These are phyloP conservation scores for Sebastolobus altivelis DNA, from an alignment of 2,797 vertebrate genomes.

Conservation along the genomic window DNA sequence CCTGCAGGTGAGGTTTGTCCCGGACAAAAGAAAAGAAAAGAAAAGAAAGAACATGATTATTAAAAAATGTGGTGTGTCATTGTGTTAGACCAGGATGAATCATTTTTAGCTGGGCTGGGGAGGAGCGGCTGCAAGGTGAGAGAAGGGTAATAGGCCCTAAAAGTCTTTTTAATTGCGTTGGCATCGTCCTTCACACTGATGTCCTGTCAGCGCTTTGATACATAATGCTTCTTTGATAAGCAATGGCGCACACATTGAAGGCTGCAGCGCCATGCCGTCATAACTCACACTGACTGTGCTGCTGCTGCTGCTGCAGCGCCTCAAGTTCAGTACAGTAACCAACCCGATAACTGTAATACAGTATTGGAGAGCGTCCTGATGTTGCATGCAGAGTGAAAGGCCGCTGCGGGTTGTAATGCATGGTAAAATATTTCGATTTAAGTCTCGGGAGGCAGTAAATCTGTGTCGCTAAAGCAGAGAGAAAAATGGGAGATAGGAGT, in stretches of 20 bases:
- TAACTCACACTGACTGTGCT: conserved; percentile 47
- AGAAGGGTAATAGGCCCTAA: conserved; percentile 63
- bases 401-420: conserved; percentile 2
- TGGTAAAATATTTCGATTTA: background rate
- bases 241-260: conserved; percentile 38
- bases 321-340: background rate
- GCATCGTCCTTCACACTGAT: conserved; percentile 65
- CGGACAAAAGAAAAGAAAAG: conserved; percentile 4
- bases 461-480: background rate
- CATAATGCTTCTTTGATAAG: conserved; percentile 57
- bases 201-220: conserved; percentile 60
- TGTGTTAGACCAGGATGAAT: conserved; percentile 27
- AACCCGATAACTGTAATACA: background rate
- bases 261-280: conserved; percentile 24
- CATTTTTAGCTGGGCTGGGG: conserved; percentile 27
- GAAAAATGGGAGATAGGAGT: background rate
- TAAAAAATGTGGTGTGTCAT: conserved; percentile 19
- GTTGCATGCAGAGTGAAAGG: background rate
- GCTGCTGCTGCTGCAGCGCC: conserved; percentile 1
- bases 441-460: background rate
- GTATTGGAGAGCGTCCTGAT: background rate
- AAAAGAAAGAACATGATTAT: background rate
- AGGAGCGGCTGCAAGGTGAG: conserved; percentile 60
- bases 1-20: conserved; percentile 89
- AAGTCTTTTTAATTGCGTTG: conserved; percentile 68